A percentile compares a stretch with the other conserved stretches of the same genome.
Evolutionary conservation across 2,113 vertebrate genomes (phyloP).

Genomic region (Ictalurus punctatus): DNA sequence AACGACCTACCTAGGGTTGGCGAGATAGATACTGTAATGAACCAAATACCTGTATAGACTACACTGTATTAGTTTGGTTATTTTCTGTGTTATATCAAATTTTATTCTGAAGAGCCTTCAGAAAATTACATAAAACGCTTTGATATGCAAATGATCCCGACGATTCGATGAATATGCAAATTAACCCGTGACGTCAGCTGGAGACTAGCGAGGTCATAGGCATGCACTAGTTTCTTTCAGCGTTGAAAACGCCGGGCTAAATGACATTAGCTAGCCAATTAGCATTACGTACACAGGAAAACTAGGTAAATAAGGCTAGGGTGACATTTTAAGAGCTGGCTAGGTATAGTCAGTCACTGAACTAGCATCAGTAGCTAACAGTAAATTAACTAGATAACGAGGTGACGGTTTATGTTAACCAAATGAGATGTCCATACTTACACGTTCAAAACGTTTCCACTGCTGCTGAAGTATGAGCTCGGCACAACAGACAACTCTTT

Average conservation of each 20-base stretch:
- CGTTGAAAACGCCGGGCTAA: neutral
- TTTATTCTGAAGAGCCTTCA: neutral
- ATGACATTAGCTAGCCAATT: neutral
- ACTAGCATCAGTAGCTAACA: neutral
- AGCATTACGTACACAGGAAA: neutral
- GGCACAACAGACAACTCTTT: slow-evolving; percentile 79
- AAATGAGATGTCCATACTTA: slow-evolving; percentile 68
- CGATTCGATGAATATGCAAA: neutral
- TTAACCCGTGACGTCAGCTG: neutral
- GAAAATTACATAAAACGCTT: neutral
- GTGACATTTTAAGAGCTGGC: too few species aligned
- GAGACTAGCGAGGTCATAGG: neutral
- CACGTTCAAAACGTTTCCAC: slow-evolving; percentile 84
- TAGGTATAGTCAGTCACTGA: neutral
- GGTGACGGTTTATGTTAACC: neutral
- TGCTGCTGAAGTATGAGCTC: slow-evolving; percentile 82
- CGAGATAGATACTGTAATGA: neutral
- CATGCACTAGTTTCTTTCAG: neutral
- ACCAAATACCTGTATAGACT: neutral
- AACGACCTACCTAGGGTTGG: neutral
- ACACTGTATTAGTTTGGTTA: neutral
- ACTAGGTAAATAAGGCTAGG: neutral
- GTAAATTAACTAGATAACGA: neutral
- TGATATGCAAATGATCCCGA: neutral
- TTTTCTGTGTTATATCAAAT: neutral